A percentile compares a stretch with the other conserved stretches of the same genome.
Conservation (phyloP, 2,797 vertebrate genomes). For the Heterohyrax brucei region DNA sequence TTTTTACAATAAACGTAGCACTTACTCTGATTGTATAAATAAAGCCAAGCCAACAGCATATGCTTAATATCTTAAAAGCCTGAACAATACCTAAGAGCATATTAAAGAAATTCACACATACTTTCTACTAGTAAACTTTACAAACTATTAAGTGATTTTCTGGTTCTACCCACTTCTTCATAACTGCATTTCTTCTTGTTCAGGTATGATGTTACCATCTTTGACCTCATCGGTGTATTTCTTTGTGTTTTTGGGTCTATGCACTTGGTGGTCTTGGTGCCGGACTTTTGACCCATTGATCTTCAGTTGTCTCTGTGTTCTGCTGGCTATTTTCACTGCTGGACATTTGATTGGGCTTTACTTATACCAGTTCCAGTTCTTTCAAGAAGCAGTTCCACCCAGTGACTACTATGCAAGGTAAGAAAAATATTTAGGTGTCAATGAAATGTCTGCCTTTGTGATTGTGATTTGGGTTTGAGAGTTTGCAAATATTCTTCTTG, state of each 20-base stretch:
- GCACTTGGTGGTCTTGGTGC: constrained; percentile 99
- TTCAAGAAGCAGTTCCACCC: constrained; percentile 95
- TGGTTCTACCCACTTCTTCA: neutral
- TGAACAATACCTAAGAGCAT: neutral
- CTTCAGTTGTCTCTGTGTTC: constrained; percentile 99
- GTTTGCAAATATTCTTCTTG: neutral
- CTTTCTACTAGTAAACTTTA: neutral
- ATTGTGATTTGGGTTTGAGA: neutral
- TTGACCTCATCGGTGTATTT: constrained; percentile 98
- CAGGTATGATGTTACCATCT: constrained; percentile 98
- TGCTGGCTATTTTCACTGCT: constrained; percentile 98
- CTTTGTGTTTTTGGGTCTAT: constrained; percentile 97
- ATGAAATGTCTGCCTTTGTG: neutral
- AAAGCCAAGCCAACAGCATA: neutral
- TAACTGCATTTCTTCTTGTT: constrained; percentile 28
- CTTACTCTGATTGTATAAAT: neutral
- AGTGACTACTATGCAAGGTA: constrained; percentile 95
- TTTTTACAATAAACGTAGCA: neutral
- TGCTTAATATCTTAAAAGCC: neutral
- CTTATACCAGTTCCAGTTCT: constrained; percentile 98
- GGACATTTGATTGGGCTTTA: constrained; percentile 98
- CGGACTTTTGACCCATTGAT: constrained; percentile 96
- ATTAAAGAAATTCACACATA: neutral
- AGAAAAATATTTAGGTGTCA: constrained; percentile 77
- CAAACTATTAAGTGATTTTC: neutral